Evolutionary conservation across 2,113 vertebrate species (phyloP), one percentile per base, ranked within the genome.

Genomic region (Megalops atlanticus): DNA sequence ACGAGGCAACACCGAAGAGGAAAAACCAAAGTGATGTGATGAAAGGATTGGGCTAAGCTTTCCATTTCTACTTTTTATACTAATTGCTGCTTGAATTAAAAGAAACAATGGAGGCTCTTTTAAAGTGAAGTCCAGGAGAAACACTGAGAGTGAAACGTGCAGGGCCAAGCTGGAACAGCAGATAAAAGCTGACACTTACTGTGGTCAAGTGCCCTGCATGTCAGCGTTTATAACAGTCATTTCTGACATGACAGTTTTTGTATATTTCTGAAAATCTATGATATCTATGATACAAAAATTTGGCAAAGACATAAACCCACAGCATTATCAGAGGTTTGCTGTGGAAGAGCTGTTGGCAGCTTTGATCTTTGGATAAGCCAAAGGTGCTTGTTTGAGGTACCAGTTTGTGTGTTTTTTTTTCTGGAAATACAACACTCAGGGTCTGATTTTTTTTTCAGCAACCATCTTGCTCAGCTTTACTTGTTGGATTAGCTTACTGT

Each of bases 31-130:
- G 3, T 64, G 58, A 68, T 71, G 76, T 73, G 33, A 77, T 73
- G 76, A 83, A 79, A 79, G 72, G 27, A 39, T 35, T 75, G 76
- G 40, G 64, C 69, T 71, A 82, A n/a, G 69, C 81, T 76, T 80
- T 78, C 80, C 54, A 76, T 49, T 77, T 79, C 41, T 41, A 69
- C 68, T 83, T 49, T n/a, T n/a, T n/a, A n/a, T n/a, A n/a, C n/a
- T 82, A 83, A 82, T 70, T 64, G 73, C 45, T 74, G 47, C 31
- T 76, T 76, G 43, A 80, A 77, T 12, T 58, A 14, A 75, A 27
- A 73, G 43, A 27, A 73, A 78, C 16, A 78, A 54, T 72, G 24
- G 69, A 38, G 68, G 12, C 41, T 52, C 14, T 43, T 71, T 38
- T 77, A 49, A 24, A 80, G 33, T 33, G 43, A 35, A 6, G 11